A percentile compares a stretch with the other conserved stretches of the same genome.
phyloP scores from a whole-genome alignment of 2,797 vertebrate genomes.

The Darevskia nairensis region DNA sequence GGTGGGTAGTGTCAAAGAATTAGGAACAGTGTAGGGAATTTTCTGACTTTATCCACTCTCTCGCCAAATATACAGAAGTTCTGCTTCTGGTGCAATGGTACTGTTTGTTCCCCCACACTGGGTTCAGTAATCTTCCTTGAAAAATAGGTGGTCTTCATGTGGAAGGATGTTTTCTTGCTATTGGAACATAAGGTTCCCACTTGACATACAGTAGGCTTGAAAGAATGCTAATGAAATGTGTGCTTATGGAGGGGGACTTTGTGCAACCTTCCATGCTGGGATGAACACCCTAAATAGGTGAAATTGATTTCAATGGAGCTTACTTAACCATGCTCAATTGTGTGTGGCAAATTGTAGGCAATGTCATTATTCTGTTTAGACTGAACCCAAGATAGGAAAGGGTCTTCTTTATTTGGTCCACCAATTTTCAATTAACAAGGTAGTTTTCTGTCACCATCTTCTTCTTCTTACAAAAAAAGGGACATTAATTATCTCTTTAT shows the following conservation, averaged over 20 bases:
- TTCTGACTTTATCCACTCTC: background rate
- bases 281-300: background rate
- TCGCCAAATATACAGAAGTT: background rate
- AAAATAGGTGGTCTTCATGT: background rate
- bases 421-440: constrained; percentile 1
- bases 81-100: too few relatives aligned
- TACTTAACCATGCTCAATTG: constrained; percentile 27
- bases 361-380: constrained; percentile 10
- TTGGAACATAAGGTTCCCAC: background rate
- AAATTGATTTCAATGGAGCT: constrained; percentile 25
- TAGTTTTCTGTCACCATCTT: background rate
- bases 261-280: background rate
- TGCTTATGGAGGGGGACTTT: background rate
- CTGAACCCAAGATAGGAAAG: background rate
- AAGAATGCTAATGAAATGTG: background rate
- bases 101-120: background rate
- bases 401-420: background rate
- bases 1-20: background rate
- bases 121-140: background rate
- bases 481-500: background rate
- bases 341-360: constrained; percentile 18
- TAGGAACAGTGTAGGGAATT: background rate
- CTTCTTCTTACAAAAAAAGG: background rate
- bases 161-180: background rate
- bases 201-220: background rate